Conservation (phyloP, 2,113 vertebrate species). For the Anolis carolinensis region DNA sequence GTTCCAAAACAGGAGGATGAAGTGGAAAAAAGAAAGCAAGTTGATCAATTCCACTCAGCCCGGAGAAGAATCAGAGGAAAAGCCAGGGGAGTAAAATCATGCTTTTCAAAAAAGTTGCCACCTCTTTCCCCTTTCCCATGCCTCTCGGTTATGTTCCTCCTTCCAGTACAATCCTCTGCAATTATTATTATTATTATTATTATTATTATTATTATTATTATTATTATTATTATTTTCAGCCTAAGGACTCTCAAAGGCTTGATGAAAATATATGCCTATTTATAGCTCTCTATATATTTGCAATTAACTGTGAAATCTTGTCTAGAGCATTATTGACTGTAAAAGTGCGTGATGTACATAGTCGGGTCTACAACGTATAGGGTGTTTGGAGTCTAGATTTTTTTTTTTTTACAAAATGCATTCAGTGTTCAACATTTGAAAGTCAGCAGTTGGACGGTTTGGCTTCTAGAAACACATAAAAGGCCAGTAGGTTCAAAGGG, state of each 20-base stretch:
- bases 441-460: slow-evolving; percentile 15
- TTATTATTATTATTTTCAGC: not conserved
- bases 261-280: slow-evolving; percentile 60
- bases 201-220: slow-evolving; percentile 35
- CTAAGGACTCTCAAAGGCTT: slow-evolving; percentile 68
- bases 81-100: slow-evolving; percentile 79
- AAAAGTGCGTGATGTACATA: slow-evolving; percentile 31
- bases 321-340: slow-evolving; percentile 46
- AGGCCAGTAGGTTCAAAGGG: not conserved
- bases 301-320: slow-evolving; percentile 66
- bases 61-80: slow-evolving; percentile 82
- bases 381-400: slow-evolving; percentile 26
- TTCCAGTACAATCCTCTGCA: slow-evolving; percentile 55
- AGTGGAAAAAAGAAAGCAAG: slow-evolving; percentile 89
- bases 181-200: not conserved
- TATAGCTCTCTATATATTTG: slow-evolving; percentile 49
- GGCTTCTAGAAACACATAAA: not conserved
- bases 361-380: slow-evolving; percentile 14
- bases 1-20: slow-evolving; percentile 89
- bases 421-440: not conserved
- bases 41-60: slow-evolving; percentile 83
- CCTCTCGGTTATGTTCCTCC: slow-evolving; percentile 44
- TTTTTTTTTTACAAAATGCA: not conserved
- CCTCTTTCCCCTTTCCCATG: slow-evolving; percentile 66
- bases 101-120: slow-evolving; percentile 61